Evolutionary conservation across 2,113 vertebrate genomes (phyloP).

Genomic region (Tenrec ecaudatus): DNA sequence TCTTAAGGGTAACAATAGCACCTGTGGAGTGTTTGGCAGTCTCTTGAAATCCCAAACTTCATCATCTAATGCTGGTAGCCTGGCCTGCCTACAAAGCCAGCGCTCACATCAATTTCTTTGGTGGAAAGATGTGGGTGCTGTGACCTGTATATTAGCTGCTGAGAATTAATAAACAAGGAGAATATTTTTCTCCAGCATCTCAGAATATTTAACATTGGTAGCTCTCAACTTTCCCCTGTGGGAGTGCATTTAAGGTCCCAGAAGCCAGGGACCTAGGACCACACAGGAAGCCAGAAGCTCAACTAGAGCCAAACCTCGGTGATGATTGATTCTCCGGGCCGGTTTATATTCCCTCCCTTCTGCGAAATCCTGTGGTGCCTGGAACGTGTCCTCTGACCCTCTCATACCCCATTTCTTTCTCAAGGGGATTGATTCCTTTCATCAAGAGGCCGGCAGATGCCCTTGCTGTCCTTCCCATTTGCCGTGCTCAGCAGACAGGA

Average conservation of each 20-base stretch:
- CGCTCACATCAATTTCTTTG: not conserved
- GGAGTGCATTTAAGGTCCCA: not conserved
- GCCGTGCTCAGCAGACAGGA: no score
- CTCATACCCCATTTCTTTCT: not conserved
- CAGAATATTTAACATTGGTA: not conserved
- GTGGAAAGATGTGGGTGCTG: not conserved
- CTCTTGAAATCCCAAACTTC: not conserved
- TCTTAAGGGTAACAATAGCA: no score
- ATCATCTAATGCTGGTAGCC: not conserved
- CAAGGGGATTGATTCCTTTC: not conserved
- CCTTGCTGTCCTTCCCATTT: not conserved
- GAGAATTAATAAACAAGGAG: constrained; percentile 23
- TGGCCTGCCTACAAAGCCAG: not conserved
- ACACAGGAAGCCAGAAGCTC: not conserved
- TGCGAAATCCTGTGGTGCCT: not conserved
- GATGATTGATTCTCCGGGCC: not conserved
- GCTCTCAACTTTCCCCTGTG: not conserved
- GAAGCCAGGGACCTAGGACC: not conserved
- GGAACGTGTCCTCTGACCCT: not conserved
- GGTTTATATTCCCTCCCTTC: not conserved
- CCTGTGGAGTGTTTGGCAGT: not conserved
- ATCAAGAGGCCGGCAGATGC: not conserved
- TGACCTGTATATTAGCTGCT: not conserved
- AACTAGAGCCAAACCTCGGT: not conserved
- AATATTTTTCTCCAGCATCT: not conserved